Evolutionary conservation across 2,113 vertebrate genomes (phyloP).

Genomic region (Ceratotherium simum): DNA sequence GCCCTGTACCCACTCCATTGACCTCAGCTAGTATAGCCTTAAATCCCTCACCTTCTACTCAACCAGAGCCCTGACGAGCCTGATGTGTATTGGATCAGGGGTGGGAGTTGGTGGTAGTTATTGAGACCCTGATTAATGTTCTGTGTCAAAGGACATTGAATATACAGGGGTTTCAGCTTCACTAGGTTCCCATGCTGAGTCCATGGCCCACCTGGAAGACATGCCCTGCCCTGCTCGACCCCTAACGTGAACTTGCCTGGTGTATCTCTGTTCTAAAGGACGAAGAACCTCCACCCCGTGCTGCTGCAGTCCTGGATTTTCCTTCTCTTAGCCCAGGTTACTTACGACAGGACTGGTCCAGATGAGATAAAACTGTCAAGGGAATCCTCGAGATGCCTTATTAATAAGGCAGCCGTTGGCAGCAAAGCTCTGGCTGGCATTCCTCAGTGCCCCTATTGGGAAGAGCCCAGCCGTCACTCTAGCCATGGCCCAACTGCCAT

Average conservation of each 20-base stretch:
- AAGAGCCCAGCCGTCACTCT: neutral
- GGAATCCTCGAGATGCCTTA: neutral
- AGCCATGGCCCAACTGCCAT: neutral
- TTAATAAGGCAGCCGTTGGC: neutral
- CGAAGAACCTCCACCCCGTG: neutral
- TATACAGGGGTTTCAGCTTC: neutral
- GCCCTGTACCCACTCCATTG: neutral
- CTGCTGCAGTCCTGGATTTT: neutral
- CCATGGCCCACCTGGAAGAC: neutral
- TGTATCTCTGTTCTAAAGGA: constrained; percentile 18
- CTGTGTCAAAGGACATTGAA: neutral
- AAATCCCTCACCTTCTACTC: neutral
- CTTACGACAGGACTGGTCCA: neutral
- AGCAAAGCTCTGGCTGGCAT: neutral
- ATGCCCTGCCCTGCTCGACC: too few species aligned
- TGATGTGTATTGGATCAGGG: neutral
- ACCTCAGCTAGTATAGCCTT: neutral
- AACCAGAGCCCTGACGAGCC: neutral
- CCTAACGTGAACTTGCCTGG: neutral
- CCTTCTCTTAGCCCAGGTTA: neutral
- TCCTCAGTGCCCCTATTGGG: neutral
- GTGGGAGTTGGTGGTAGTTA: neutral
- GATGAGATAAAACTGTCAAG: neutral
- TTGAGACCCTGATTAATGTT: neutral
- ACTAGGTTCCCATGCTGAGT: neutral